Conservation (phyloP, 2,888 invertebrate genomes). For the Aphodius granarius region DNA sequence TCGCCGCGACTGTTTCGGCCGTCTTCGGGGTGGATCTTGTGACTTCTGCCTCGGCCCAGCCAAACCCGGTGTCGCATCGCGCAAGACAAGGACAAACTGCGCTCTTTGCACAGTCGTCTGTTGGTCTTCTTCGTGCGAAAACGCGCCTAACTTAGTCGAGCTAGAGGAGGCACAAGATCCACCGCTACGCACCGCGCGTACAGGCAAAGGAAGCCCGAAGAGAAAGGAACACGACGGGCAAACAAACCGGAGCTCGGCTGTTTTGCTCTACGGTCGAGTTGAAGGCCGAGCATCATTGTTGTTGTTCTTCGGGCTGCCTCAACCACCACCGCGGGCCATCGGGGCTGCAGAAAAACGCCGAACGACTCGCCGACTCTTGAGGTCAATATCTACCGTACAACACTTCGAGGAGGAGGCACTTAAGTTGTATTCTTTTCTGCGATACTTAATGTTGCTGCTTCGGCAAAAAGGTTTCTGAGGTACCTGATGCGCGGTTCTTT, state of each 20-base stretch:
- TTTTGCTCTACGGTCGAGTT: conserved; percentile 24
- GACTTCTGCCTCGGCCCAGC: too few species aligned
- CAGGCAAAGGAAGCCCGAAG: background rate
- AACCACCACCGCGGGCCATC: background rate
- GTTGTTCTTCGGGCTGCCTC: conserved; percentile 26
- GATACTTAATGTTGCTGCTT: background rate
- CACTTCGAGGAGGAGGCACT: background rate
- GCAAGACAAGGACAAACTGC: too few species aligned
- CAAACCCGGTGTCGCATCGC: too few species aligned
- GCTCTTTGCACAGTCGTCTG: too few species aligned
- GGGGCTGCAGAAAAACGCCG: background rate
- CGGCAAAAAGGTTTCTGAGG: too few species aligned
- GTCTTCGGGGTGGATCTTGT: too few species aligned
- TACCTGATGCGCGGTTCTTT: too few species aligned
- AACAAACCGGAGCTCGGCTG: background rate
- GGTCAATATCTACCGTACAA: background rate
- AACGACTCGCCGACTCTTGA: background rate
- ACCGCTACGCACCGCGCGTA: background rate
- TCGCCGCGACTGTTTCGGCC: too few species aligned
- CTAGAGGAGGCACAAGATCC: too few species aligned
- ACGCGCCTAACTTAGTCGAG: too few species aligned
- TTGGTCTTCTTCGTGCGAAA: too few species aligned
- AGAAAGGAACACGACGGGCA: background rate
- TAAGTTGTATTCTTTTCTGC: background rate
- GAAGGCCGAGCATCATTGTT: conserved; percentile 41